Percentiles rank a stretch among this genome's conserved stretches.
Conservation (phyloP, 2,113 vertebrate species). For the Anseranas semipalmata region DNA sequence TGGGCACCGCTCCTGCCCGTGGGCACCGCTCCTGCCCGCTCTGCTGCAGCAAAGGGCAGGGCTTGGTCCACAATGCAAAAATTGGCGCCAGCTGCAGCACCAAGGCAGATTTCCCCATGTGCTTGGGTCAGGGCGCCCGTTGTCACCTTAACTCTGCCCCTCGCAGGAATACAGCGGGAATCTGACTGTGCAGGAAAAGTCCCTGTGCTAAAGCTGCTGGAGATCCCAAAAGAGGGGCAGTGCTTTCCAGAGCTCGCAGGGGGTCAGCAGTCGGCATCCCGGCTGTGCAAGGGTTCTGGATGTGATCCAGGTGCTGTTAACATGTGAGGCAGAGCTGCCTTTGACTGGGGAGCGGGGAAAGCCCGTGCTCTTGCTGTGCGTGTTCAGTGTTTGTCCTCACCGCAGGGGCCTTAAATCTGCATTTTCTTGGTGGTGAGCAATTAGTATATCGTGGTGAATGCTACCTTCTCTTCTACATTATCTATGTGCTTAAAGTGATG, state of each 20-base stretch:
- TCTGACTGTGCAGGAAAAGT: background rate
- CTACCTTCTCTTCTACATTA: background rate
- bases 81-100: background rate
- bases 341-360: background rate
- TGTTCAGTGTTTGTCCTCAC: background rate
- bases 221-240: background rate
- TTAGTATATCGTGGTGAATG: background rate
- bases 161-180: background rate
- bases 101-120: background rate
- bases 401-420: background rate
- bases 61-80: background rate
- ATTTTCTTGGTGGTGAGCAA: background rate
- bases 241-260: background rate
- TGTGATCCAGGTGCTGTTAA: background rate
- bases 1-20: background rate
- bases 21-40: background rate
- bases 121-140: background rate
- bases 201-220: background rate
- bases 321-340: background rate
- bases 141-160: background rate
- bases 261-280: accelerated
- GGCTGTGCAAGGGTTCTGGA: background rate
- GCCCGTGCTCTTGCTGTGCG: background rate
- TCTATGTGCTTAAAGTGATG: background rate
- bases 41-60: background rate